phyloP scores from a whole-genome alignment of 2,888 invertebrate genomes.

The Tridacna crocea region DNA sequence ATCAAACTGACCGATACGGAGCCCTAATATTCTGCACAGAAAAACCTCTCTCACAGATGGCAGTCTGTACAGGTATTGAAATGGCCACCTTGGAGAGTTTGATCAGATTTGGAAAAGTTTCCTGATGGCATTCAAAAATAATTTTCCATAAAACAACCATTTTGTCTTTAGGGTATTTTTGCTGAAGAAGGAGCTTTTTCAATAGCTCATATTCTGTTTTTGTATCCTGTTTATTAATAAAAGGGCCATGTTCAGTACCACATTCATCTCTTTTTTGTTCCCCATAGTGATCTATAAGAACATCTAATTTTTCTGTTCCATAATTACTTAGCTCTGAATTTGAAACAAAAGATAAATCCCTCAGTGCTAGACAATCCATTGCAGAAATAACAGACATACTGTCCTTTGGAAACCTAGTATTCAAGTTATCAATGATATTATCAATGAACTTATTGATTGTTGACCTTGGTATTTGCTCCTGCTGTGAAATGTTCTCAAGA shows the following conservation, averaged over 20 bases:
- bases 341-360: constrained; percentile 32
- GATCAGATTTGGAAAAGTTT: constrained; percentile 35
- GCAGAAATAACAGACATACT: constrained; percentile 31
- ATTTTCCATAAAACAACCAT: constrained; percentile 11
- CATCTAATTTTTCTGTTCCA: constrained; percentile 14
- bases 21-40: constrained; percentile 35
- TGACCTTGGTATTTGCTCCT: not conserved
- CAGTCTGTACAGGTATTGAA: constrained; percentile 44
- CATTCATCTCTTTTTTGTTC: too few relatives aligned
- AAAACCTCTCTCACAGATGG: constrained; percentile 45
- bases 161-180: constrained; percentile 33
- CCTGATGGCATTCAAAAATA: constrained; percentile 16
- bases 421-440: constrained; percentile 24
- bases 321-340: not conserved
- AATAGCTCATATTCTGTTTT: constrained; percentile 28
- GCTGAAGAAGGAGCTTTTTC: constrained; percentile 34
- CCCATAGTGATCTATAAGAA: too few relatives aligned
- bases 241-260: constrained; percentile 1
- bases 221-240: constrained; percentile 20
- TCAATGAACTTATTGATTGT: constrained; percentile 22
- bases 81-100: constrained; percentile 37
- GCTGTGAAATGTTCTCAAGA: constrained; percentile 19
- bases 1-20: too few relatives aligned
- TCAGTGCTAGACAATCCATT: constrained; percentile 24
- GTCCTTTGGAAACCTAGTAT: constrained; percentile 31